Percentiles rank a stretch among this genome's conserved stretches.
phyloP scores from a whole-genome alignment of 2,797 vertebrate species.

The Ceryle rudis region DNA sequence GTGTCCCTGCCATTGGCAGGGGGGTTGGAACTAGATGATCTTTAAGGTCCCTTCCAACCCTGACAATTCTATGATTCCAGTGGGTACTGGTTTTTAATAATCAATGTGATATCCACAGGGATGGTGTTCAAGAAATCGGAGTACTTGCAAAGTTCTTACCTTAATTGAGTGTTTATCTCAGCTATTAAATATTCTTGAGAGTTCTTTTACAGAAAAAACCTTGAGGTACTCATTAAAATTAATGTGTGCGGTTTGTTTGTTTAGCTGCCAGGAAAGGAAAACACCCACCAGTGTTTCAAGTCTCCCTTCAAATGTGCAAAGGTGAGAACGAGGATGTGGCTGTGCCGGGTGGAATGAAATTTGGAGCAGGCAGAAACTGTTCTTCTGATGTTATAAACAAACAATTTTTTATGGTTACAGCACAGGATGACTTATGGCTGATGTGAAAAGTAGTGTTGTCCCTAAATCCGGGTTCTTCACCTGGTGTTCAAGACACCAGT shows the following conservation, averaged over 20 bases:
- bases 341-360: fast-evolving
- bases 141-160: constrained; percentile 7
- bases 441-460: neutral
- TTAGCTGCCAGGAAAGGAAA: constrained; percentile 22
- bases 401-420: neutral
- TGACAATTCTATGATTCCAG: too few species aligned
- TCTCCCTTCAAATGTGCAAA: neutral
- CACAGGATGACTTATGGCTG: neutral
- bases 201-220: constrained; percentile 30
- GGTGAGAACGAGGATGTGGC: neutral
- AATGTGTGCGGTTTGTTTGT: constrained; percentile 39
- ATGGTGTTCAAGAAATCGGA: neutral
- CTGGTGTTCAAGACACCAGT: neutral
- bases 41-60: too few species aligned
- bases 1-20: too few species aligned
- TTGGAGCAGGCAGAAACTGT: neutral
- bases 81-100: neutral
- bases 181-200: constrained; percentile 59
- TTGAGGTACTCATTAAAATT: constrained; percentile 65
- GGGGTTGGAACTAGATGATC: too few species aligned
- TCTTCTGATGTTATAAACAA: neutral
- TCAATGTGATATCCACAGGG: neutral
- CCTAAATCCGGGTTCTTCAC: neutral
- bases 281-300: neutral
- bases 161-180: constrained; percentile 55